Evolutionary conservation across 2,797 vertebrate species (phyloP), one percentile per base, ranked within the genome.

Genomic region (Acrossocheilus wenchowensis): DNA sequence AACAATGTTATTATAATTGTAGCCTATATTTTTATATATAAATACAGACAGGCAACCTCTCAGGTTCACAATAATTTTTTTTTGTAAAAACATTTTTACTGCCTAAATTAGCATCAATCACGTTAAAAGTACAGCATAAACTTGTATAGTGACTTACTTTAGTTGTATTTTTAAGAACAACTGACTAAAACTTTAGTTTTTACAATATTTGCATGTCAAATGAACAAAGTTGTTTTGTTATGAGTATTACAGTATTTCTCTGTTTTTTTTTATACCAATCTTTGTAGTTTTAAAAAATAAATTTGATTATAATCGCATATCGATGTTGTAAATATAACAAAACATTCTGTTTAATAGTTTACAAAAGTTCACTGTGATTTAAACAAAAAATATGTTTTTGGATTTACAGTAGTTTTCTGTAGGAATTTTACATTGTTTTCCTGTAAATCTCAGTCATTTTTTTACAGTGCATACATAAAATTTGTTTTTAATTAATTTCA

Each of bases 121-220:
- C 84, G 81, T 84, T 86, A 87, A 84, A 89, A 75, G 48, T 81
- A 89, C 77, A 80, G 81, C 54, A 81, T 64, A 87, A 78, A 87
- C 81, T 84, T 87, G 68, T 88, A 77, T 60, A 89, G 69, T 84
- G 30, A 78, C 71, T 87, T 84, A 84, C 84, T 74, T 83, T 72
- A 57, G 23, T 83, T 84, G 72, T 84, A 62, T 75, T 84, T 74
- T 77, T 82, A 23, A 83, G 72, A 86, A 80, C 81, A 88, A 88
- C 80, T 83, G 78, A 83, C 79, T 72, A 83, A 86, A 86, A 86
- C 80, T 69, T 21, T 75, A 83, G 36, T 86, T 83, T 88, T 83
- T 83, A 83, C 75, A 86, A 80, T 75, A 83, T 86, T 79, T 88
- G 62, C 72, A 86, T 79, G 54, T 88, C 84, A 88, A 86, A 88